Conservation (phyloP, 2,113 vertebrate species). For the Sturnira hondurensis region DNA sequence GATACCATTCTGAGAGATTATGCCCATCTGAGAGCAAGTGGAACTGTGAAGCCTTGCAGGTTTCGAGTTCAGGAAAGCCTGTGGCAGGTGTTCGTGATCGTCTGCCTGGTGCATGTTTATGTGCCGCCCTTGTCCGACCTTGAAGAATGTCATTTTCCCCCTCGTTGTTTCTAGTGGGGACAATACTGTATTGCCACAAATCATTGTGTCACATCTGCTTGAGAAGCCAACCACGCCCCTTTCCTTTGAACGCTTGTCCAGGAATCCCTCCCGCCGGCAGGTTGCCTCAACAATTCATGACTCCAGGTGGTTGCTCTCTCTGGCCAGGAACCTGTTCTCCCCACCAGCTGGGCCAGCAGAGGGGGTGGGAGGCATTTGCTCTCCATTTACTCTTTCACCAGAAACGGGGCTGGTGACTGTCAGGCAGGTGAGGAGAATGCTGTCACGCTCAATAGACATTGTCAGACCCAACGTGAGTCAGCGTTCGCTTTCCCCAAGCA, state of each 20-base stretch:
- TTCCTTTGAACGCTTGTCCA: background rate
- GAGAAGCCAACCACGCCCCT: background rate
- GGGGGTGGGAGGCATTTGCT: background rate
- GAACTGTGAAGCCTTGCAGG: background rate
- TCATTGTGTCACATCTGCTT: background rate
- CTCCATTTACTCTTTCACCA: background rate
- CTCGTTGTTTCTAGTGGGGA: conserved; percentile 26
- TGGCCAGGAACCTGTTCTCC: background rate
- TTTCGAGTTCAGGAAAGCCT: background rate
- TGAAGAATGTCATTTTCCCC: background rate
- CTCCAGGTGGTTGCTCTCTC: background rate
- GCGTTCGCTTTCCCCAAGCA: conserved; percentile 56
- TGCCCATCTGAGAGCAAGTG: background rate
- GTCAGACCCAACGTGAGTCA: conserved; percentile 76
- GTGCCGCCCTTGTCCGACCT: conserved; percentile 31
- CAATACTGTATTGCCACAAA: background rate
- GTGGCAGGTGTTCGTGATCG: background rate
- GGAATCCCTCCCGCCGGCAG: background rate
- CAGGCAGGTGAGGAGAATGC: background rate
- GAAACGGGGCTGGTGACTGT: background rate
- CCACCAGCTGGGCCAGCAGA: background rate
- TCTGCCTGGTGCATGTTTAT: background rate
- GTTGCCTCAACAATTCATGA: background rate
- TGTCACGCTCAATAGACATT: conserved; percentile 67
- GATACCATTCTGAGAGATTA: background rate